Conservation (phyloP, 2,797 vertebrate genomes). For the Alosa sapidissima region DNA sequence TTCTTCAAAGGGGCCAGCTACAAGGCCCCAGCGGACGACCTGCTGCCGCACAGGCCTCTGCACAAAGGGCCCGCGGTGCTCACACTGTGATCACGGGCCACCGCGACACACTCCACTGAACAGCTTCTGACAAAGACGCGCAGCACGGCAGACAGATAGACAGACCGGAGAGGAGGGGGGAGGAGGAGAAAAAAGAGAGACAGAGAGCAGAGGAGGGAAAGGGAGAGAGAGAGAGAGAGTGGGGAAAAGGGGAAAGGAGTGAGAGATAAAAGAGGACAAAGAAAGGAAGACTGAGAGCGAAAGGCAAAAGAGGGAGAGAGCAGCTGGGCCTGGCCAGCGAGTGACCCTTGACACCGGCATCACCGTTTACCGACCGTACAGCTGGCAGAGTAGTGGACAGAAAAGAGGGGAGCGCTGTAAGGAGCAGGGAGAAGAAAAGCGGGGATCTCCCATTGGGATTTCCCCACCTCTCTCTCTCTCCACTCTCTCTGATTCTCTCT, state of each 20-base stretch:
- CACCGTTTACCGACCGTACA: not conserved
- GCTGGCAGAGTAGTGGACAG: not conserved
- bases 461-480: not conserved
- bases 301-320: not conserved
- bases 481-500: not conserved
- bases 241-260: not conserved
- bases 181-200: not conserved
- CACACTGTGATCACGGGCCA: slow-evolving; percentile 50
- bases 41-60: slow-evolving; percentile 63
- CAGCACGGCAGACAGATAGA: slow-evolving; percentile 39
- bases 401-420: not conserved
- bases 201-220: not conserved
- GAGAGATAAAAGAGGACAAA: slow-evolving; percentile 10
- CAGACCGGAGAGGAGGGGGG: not conserved
- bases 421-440: not conserved
- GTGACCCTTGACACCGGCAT: not conserved
- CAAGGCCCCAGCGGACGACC: slow-evolving; percentile 69
- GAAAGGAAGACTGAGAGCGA: not conserved
- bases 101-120: slow-evolving; percentile 27
- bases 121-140: slow-evolving; percentile 29
- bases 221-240: not conserved
- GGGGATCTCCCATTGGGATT: slow-evolving; percentile 9
- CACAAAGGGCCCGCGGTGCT: slow-evolving; percentile 60
- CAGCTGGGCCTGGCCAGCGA: not conserved
- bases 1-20: slow-evolving; percentile 68